phyloP scores from a whole-genome alignment of 2,888 invertebrate genomes.

The Nomada fabriciana region DNA sequence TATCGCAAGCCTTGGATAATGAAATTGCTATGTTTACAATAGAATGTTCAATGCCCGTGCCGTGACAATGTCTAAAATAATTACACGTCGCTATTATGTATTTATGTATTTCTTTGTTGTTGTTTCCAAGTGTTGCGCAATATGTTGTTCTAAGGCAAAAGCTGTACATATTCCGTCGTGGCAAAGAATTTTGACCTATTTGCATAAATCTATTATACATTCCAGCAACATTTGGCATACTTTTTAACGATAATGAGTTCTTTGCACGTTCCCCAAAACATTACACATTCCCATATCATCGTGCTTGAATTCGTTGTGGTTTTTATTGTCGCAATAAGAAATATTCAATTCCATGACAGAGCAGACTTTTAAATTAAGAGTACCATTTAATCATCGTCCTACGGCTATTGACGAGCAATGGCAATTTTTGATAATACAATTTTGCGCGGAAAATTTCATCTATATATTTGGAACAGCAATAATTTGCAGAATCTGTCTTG shows the following conservation, averaged over 20 bases:
- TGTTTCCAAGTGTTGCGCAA: not conserved
- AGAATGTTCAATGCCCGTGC: not conserved
- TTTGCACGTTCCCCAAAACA: not conserved
- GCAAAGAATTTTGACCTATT: not conserved
- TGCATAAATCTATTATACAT: slow-evolving; percentile 23
- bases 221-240: not conserved
- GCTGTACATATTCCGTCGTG: no score
- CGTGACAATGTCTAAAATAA: not conserved
- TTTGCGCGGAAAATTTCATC: no score
- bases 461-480: no score
- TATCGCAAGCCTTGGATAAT: not conserved
- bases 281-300: not conserved
- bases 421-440: no score
- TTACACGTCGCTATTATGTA: not conserved
- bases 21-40: not conserved
- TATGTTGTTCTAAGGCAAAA: not conserved
- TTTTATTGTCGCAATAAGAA: not conserved
- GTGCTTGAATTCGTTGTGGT: not conserved
- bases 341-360: not conserved
- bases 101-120: not conserved
- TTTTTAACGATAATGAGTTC: not conserved
- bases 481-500: no score
- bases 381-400: not conserved
- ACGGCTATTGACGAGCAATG: no score
- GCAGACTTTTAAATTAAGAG: not conserved